Evolutionary conservation across 2,888 invertebrate genomes (phyloP).

Genomic region (Agrochola litura): DNA sequence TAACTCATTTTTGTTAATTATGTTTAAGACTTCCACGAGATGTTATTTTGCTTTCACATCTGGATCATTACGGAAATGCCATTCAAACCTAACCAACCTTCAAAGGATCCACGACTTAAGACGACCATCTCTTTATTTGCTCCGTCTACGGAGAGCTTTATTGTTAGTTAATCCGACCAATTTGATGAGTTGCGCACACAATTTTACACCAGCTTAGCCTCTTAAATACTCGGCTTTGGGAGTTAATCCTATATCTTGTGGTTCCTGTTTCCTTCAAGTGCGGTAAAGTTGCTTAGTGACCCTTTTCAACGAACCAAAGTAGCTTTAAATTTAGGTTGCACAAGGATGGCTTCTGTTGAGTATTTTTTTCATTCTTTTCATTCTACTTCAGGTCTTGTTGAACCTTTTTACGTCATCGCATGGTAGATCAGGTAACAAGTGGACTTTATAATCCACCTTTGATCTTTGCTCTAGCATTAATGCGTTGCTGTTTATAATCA

Average conservation of each 20-base stretch:
- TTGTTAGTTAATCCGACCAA: constrained; percentile 51
- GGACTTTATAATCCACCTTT: constrained; percentile 59
- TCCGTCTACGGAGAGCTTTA: constrained; percentile 31
- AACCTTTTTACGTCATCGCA: constrained; percentile 35
- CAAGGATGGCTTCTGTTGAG: constrained; percentile 10
- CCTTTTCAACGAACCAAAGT: constrained; percentile 19
- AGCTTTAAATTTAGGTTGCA: constrained; percentile 22
- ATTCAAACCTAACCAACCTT: constrained; percentile 22
- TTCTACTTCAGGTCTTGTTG: constrained; percentile 10
- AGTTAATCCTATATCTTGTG: constrained; percentile 41
- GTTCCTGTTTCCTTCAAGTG: constrained; percentile 27
- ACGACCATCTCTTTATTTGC: constrained; percentile 43
- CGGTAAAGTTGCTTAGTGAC: constrained; percentile 22
- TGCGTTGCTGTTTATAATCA: constrained; percentile 43
- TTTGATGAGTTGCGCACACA: constrained; percentile 52
- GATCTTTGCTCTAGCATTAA: constrained; percentile 48
- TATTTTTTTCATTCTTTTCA: neutral
- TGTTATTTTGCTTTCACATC: constrained; percentile 6
- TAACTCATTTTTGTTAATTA: constrained; percentile 30
- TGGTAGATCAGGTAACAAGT: constrained; percentile 34
- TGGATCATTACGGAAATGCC: constrained; percentile 6
- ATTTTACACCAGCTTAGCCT: constrained; percentile 37
- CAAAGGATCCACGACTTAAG: constrained; percentile 19
- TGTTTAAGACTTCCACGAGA: neutral
- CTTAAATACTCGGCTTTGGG: constrained; percentile 38